Conservation (phyloP, 1,140 invertebrate species). For the Drosophila nasuta region DNA sequence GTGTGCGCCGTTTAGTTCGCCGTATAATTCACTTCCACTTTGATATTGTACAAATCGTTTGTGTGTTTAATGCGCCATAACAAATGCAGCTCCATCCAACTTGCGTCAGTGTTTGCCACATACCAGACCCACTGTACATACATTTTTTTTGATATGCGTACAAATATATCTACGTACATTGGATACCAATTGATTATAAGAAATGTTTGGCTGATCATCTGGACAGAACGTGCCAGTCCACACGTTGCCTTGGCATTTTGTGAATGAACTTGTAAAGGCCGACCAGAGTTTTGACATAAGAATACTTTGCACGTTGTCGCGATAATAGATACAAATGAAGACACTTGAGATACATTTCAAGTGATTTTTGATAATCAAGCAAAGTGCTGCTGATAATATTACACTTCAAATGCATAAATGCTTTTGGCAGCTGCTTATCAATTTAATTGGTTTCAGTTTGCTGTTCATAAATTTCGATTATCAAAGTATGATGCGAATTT, state of each 20-base stretch:
- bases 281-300: conserved; percentile 31
- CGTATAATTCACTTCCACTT: conserved; percentile 63
- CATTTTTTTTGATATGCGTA: not conserved
- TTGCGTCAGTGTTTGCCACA: conserved; percentile 63
- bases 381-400: not conserved
- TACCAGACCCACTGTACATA: conserved; percentile 24
- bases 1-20: conserved; percentile 44
- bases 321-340: conserved; percentile 14
- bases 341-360: conserved; percentile 10
- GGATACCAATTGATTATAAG: conserved; percentile 8
- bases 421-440: conserved; percentile 10
- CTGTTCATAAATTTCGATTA: not conserved
- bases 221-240: conserved; percentile 42
- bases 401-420: not conserved
- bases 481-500: conserved; percentile 12
- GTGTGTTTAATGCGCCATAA: conserved; percentile 76
- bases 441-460: conserved; percentile 21
- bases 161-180: conserved; percentile 14
- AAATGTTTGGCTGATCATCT: conserved; percentile 21
- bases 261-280: conserved; percentile 59
- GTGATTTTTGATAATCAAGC: conserved; percentile 11
- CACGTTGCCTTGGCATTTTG: conserved; percentile 37
- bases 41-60: conserved; percentile 63
- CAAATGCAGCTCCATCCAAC: conserved; percentile 58
- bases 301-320: conserved; percentile 47